phyloP scores from a whole-genome alignment of 2,888 invertebrate genomes.

The Trachelus iudaicus region DNA sequence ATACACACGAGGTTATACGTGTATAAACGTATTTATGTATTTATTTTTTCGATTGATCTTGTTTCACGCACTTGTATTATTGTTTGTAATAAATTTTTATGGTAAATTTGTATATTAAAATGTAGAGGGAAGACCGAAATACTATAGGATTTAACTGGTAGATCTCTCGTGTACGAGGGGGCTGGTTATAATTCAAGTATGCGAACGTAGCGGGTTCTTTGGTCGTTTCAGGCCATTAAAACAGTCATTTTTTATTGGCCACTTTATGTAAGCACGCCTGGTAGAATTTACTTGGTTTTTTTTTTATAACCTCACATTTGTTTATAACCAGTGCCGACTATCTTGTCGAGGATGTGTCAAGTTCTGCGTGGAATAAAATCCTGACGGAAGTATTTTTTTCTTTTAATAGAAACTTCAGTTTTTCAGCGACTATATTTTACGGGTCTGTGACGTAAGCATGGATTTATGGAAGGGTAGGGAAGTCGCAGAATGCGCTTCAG shows the following conservation, averaged over 20 bases:
- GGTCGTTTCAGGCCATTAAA: background rate
- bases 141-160: background rate
- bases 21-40: background rate
- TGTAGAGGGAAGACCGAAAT: background rate
- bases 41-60: background rate
- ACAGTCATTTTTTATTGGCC: background rate
- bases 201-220: background rate
- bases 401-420: background rate
- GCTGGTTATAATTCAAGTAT: background rate
- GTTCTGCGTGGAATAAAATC: background rate
- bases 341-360: background rate
- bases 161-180: background rate
- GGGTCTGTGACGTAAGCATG: background rate
- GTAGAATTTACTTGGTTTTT: background rate
- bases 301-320: background rate
- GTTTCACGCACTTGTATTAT: background rate
- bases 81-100: background rate
- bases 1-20: background rate
- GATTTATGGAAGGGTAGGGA: background rate
- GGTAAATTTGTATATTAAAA: background rate
- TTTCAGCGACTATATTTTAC: background rate
- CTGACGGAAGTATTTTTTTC: background rate
- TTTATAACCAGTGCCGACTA: background rate
- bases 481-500: background rate
- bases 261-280: background rate